These are phyloP conservation scores for Hymenochirus boettgeri DNA, from an alignment of 2,113 vertebrate genomes.

Conservation along the genomic window DNA sequence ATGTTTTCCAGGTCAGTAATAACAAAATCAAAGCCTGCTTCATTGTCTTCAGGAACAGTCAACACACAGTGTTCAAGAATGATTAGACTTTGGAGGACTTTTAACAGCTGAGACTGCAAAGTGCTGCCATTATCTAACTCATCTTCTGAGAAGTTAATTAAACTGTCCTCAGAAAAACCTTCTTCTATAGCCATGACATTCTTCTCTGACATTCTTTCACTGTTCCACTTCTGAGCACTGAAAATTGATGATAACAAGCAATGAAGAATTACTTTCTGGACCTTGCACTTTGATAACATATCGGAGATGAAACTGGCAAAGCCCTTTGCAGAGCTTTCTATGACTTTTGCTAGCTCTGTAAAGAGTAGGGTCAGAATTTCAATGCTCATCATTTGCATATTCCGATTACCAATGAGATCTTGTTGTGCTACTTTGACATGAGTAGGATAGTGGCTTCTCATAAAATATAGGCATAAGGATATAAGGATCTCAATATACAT, in stretches of 20 bases:
- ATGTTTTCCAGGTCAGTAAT: slow-evolving; percentile 86
- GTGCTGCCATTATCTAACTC: slow-evolving; percentile 89
- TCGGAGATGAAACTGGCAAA: slow-evolving; percentile 96
- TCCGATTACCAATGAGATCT: slow-evolving; percentile 90
- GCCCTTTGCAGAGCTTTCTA: slow-evolving; percentile 89
- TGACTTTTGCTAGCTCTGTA: slow-evolving; percentile 87
- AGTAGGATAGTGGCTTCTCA: slow-evolving; percentile 91
- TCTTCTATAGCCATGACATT: slow-evolving; percentile 84
- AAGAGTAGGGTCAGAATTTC: slow-evolving; percentile 93
- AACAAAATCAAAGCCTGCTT: slow-evolving; percentile 80
- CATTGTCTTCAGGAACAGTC: slow-evolving; percentile 80
- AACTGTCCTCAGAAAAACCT: slow-evolving; percentile 90
- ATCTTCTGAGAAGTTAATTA: slow-evolving; percentile 95
- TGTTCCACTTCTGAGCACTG: slow-evolving; percentile 93
- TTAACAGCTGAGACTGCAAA: slow-evolving; percentile 88
- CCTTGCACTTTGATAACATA: slow-evolving; percentile 94
- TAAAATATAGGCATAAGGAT: slow-evolving; percentile 90
- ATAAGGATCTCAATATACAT: slow-evolving; percentile 98
- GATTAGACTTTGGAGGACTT: slow-evolving; percentile 87
- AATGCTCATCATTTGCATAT: slow-evolving; percentile 96
- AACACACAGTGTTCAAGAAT: slow-evolving; percentile 89
- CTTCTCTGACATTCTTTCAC: slow-evolving; percentile 72
- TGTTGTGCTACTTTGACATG: slow-evolving; percentile 82
- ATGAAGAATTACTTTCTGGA: slow-evolving; percentile 94
- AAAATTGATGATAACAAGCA: slow-evolving; percentile 94